Percentiles rank a stretch among this genome's conserved stretches.
These are phyloP conservation scores for Sialis lutaria DNA, from an alignment of 2,888 invertebrate species.

Conservation along the genomic window DNA sequence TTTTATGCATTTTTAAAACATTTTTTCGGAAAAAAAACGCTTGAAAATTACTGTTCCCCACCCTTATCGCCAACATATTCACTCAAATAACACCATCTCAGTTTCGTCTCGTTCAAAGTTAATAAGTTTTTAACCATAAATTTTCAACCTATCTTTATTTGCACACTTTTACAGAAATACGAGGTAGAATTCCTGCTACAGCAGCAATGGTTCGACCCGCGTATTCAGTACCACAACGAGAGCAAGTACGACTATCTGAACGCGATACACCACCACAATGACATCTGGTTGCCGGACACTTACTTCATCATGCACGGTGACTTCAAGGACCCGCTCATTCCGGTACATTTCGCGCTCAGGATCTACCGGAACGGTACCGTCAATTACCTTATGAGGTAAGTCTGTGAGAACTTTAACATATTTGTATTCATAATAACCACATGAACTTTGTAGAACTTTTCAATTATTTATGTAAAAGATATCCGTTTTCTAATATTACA, in stretches of 20 bases:
- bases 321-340: constrained; percentile 86
- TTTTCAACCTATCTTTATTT: too few species aligned
- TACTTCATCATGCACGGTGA: constrained; percentile 95
- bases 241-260: constrained; percentile 78
- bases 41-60: too few species aligned
- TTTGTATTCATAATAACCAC: constrained; percentile 2
- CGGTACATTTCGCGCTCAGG: constrained; percentile 82
- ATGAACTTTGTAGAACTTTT: too few species aligned
- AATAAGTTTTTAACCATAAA: too few species aligned
- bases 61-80: too few species aligned
- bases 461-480: too few species aligned
- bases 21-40: too few species aligned
- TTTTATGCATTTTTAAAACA: too few species aligned
- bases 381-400: constrained; percentile 79
- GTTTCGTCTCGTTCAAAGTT: too few species aligned
- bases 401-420: constrained; percentile 7
- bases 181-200: constrained; percentile 88
- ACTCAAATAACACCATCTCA: too few species aligned
- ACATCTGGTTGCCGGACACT: constrained; percentile 87
- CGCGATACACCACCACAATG: constrained; percentile 82
- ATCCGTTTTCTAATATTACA: too few species aligned
- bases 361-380: constrained; percentile 88
- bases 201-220: constrained; percentile 86
- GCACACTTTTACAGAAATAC: constrained; percentile 60
- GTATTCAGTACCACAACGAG: constrained; percentile 75